These are phyloP conservation scores for Cordilura impudica DNA, from an alignment of 2,888 invertebrate species.

Conservation along the genomic window DNA sequence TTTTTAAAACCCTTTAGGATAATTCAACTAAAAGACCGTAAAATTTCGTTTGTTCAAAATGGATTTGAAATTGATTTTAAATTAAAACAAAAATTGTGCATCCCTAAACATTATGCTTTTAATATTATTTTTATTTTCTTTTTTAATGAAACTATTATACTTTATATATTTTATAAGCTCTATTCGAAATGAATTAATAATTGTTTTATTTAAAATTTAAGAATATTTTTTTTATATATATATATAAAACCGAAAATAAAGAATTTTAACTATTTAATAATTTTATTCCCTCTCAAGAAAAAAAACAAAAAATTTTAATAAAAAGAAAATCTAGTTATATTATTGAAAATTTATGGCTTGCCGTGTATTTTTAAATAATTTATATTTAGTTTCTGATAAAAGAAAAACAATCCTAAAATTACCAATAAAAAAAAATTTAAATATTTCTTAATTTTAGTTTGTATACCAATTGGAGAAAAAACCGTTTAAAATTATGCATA, in stretches of 20 bases:
- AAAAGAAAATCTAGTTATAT: slow-evolving; percentile 1
- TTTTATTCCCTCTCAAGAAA: background rate
- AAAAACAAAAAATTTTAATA: background rate
- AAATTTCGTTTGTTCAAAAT: too few species aligned
- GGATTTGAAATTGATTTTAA: background rate
- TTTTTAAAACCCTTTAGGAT: background rate
- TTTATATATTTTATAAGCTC: slow-evolving; percentile 19
- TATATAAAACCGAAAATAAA: background rate
- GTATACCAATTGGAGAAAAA: slow-evolving; percentile 13
- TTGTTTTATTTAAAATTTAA: slow-evolving; percentile 21
- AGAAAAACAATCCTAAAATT: slow-evolving; percentile 5
- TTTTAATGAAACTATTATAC: background rate
- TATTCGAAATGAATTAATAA: slow-evolving; percentile 19
- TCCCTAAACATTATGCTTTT: background rate
- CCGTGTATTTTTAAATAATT: background rate
- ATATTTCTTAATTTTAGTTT: slow-evolving; percentile 34
- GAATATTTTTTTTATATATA: slow-evolving; percentile 1
- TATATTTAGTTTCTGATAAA: background rate
- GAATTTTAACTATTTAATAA: slow-evolving; percentile 17
- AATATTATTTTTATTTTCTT: background rate
- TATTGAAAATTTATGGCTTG: slow-evolving; percentile 2
- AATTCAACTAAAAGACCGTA: too few species aligned
- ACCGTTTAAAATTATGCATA: slow-evolving; percentile 11
- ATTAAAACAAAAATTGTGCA: too few species aligned
- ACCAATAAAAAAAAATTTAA: background rate